Conservation (phyloP, 2,113 vertebrate species). For the Paedocypris sp. region DNA sequence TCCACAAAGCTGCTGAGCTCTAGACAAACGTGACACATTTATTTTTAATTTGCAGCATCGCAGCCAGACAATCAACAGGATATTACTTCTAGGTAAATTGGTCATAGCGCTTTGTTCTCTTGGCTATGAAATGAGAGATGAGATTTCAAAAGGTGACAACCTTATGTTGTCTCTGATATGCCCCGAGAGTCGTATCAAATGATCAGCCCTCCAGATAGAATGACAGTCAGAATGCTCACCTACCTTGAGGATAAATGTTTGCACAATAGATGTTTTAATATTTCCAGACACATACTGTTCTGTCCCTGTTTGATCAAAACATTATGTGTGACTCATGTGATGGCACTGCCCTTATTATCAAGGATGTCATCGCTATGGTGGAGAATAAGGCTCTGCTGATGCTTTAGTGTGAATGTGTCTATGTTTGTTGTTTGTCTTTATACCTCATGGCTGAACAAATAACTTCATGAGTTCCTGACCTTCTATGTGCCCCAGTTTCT, state of each 20-base stretch:
- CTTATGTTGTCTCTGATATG: not conserved
- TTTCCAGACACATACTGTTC: not conserved
- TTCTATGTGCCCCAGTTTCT: no score
- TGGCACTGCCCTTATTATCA: not conserved
- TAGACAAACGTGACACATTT: conserved; percentile 12
- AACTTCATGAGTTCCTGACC: no score
- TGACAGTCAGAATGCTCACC: not conserved
- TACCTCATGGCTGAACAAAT: no score
- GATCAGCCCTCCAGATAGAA: conserved; percentile 1
- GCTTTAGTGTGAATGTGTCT: not conserved
- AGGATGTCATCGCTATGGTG: not conserved
- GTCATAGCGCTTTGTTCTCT: not conserved
- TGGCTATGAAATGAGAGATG: not conserved
- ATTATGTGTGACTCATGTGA: not conserved
- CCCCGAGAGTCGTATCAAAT: conserved; percentile 4
- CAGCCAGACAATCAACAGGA: not conserved
- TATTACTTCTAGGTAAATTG: not conserved
- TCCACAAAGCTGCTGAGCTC: not conserved
- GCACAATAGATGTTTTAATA: conserved; percentile 23
- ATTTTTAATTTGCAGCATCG: conserved; percentile 10
- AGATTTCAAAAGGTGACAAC: conserved; percentile 2
- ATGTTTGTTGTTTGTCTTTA: no score
- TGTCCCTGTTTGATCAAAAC: not conserved
- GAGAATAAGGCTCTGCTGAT: not conserved
- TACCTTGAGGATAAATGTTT: conserved; percentile 1